phyloP scores from a whole-genome alignment of 2,113 vertebrate genomes.

The Empidonax alnorum region DNA sequence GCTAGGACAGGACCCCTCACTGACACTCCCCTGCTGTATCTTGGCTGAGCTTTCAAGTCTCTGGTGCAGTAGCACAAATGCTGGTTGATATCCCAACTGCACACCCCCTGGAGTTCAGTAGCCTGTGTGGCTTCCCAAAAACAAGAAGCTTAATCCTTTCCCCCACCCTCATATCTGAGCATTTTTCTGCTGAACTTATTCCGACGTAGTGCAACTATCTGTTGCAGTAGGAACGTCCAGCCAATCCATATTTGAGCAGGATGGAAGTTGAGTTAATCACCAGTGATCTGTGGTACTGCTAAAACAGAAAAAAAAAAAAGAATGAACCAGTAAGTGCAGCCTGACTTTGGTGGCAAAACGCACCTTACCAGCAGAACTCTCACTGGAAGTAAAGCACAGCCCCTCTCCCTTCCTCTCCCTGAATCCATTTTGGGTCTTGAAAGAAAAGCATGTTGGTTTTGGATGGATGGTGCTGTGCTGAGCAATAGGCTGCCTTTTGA shows the following conservation, averaged over 20 bases:
- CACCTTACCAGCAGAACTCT: background rate
- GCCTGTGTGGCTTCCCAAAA: background rate
- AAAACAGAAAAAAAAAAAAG: background rate
- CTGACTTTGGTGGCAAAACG: background rate
- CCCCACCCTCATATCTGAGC: background rate
- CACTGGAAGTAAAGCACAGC: background rate
- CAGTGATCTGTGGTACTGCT: background rate
- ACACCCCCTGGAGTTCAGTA: background rate
- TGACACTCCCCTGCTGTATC: background rate
- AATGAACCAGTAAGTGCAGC: background rate
- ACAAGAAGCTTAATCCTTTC: background rate
- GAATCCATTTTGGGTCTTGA: background rate
- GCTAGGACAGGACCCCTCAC: background rate
- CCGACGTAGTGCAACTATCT: rapidly evolving
- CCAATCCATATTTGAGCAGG: background rate
- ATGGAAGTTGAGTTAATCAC: background rate
- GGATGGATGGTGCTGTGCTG: background rate
- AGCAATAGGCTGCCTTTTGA: background rate
- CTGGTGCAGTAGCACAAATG: background rate
- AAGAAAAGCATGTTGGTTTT: background rate
- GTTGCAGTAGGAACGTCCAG: background rate
- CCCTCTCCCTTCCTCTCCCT: background rate
- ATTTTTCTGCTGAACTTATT: background rate
- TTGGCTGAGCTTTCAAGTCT: conserved; percentile 37
- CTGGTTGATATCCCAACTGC: background rate